A percentile compares a stretch with the other conserved stretches of the same genome.
Evolutionary conservation across 2,113 vertebrate species (phyloP).

Genomic region (Trinectes maculatus): DNA sequence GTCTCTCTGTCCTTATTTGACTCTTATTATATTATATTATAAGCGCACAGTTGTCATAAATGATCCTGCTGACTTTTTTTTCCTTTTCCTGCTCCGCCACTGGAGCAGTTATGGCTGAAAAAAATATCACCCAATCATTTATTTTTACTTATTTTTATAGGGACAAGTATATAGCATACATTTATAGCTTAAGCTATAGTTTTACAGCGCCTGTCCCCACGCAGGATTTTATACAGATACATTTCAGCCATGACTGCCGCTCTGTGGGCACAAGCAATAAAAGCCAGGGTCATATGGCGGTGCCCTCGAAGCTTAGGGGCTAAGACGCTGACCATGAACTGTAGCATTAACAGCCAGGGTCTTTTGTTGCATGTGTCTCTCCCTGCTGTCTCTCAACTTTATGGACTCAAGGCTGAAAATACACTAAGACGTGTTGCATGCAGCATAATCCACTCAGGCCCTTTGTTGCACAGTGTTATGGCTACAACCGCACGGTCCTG

Average conservation of each 20-base stretch:
- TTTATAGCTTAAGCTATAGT: neutral
- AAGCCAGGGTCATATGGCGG: neutral
- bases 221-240: neutral
- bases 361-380: neutral
- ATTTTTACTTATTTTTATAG: neutral
- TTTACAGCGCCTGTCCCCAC: neutral
- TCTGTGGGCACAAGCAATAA: neutral
- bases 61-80: neutral
- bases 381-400: neutral
- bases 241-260: neutral
- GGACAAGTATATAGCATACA: neutral
- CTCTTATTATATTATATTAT: neutral
- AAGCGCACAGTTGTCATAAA: neutral
- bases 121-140: neutral
- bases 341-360: neutral
- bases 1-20: conserved; percentile 1
- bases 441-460: neutral
- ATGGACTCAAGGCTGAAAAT: neutral
- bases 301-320: neutral
- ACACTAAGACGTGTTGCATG: neutral
- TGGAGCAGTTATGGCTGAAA: neutral
- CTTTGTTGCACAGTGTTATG: neutral
- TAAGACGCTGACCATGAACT: neutral
- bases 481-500: neutral
- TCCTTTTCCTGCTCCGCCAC: neutral